Percentiles rank a stretch among this genome's conserved stretches.
phyloP scores from a whole-genome alignment of 2,888 invertebrate genomes.

The Eudasyphora cyanicolor region DNA sequence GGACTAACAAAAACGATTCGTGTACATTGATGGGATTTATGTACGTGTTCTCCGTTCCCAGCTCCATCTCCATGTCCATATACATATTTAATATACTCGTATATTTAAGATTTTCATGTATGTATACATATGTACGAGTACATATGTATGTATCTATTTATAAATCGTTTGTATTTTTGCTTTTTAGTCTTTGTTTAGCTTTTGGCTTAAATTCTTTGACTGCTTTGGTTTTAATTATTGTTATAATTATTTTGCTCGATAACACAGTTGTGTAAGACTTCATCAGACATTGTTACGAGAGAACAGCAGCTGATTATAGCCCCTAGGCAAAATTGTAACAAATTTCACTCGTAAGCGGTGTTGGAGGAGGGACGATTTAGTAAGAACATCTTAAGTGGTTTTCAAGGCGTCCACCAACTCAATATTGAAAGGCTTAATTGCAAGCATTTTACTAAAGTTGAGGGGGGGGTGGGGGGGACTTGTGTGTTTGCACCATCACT shows the following conservation, averaged over 20 bases:
- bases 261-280: conserved; percentile 52
- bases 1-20: neutral
- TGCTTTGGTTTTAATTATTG: conserved; percentile 42
- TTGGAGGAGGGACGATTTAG: neutral
- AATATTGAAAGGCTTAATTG: neutral
- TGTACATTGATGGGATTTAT: neutral
- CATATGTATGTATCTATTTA: neutral
- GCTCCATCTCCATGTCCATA: no score
- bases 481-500: no score
- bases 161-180: no score
- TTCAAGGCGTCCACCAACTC: neutral
- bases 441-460: no score
- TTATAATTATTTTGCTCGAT: conserved; percentile 48
- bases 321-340: neutral
- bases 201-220: neutral
- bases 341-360: neutral
- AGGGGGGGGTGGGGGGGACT: no score
- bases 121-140: neutral
- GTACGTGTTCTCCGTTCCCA: no score
- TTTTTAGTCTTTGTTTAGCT: neutral
- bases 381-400: neutral
- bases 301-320: neutral
- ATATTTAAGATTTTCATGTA: neutral
- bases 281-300: neutral
- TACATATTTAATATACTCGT: neutral